phyloP scores from a whole-genome alignment of 1,140 invertebrate species.

The Spodoptera litura region DNA sequence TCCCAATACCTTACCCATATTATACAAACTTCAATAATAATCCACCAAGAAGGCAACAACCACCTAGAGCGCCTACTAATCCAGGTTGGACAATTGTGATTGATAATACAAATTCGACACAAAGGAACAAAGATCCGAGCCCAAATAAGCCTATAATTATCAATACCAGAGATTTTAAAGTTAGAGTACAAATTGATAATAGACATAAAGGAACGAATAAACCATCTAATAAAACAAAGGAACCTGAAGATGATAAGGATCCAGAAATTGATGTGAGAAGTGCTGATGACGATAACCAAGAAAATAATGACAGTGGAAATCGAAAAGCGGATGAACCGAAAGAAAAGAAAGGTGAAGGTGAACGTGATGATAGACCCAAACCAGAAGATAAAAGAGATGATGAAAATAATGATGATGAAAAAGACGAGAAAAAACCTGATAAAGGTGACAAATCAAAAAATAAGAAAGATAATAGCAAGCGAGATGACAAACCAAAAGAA shows the following conservation, averaged over 20 bases:
- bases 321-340: too few relatives aligned
- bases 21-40: neutral
- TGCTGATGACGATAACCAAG: too few relatives aligned
- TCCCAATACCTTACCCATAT: constrained; percentile 5
- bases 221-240: neutral
- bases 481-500: too few relatives aligned
- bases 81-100: constrained; percentile 57
- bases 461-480: too few relatives aligned
- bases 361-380: too few relatives aligned
- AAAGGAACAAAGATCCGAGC: neutral
- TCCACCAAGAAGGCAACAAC: neutral
- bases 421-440: too few relatives aligned
- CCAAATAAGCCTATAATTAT: neutral
- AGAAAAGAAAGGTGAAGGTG: too few relatives aligned
- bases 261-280: neutral
- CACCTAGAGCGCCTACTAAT: neutral
- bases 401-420: too few relatives aligned
- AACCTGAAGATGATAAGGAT: neutral
- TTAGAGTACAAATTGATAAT: constrained; percentile 10
- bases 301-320: too few relatives aligned
- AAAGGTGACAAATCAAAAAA: too few relatives aligned
- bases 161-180: neutral
- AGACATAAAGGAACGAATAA: neutral
- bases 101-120: constrained; percentile 46
- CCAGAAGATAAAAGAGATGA: too few relatives aligned